Evolutionary conservation across 1,140 invertebrate species (phyloP), one percentile per base, ranked within the genome.

Genomic region (Platorchestia sp.): DNA sequence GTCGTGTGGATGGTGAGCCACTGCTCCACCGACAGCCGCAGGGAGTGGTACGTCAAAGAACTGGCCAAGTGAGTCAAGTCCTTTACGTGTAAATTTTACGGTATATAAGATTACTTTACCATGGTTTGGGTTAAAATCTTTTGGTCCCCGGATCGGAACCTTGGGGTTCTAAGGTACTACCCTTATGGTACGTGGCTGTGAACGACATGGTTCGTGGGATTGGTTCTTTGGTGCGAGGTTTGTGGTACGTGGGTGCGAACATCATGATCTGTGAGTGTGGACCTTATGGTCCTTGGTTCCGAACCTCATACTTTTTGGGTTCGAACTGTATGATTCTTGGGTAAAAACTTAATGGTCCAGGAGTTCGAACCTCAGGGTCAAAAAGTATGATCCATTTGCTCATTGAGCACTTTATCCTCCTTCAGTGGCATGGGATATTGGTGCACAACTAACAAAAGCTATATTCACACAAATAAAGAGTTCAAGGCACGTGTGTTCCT

Each of bases 1-100:
- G 95, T 59, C 10, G 95, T 51, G 36, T 95, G 95, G 95, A 95
- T 95, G 95, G 95, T 95, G 41, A 95, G 95, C 45, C 95, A 95
- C 86, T 95, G 95, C 95, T 6, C 86, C 27, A 95, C 95, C 40
- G 53, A 95, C 86, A 45, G 53, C 45, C 41, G 95, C 41, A 75
- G 95, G 86, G 95, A 95, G 47, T 86, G 86, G 86, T 95, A 53
- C 53, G 95, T 95, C 53, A 95, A 95, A 40, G 95, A 95, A 44
- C 86, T 95, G 41, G 91, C 91, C 91, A 93, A 93, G 91, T 93
- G 45, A 93, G 91, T 45, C n/a, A 14, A n/a, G n/a, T n/a, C n/a
- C n/a, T n/a, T n/a, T n/a, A n/a, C n/a, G n/a, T n/a, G n/a, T n/a
- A n/a, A n/a, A n/a, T n/a, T n/a, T n/a, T n/a, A n/a, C n/a, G n/a